Evolutionary conservation across 30 jellyfish, hydroid and myxozoan species (phyloP).

Genomic region (Hydra vulgaris): DNA sequence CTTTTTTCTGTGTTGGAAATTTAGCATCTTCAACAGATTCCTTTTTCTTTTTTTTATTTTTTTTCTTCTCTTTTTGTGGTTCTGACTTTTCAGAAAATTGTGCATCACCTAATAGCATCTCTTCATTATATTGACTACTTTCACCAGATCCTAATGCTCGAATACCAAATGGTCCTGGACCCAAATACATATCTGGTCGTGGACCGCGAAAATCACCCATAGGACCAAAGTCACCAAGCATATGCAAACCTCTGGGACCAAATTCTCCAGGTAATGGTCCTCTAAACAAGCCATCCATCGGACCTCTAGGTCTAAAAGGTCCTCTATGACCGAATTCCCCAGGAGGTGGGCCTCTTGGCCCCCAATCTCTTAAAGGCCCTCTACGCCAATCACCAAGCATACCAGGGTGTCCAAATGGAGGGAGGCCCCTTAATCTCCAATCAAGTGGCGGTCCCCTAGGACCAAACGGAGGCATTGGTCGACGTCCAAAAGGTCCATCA

Average conservation of each 20-base stretch:
- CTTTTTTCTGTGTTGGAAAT: slow-evolving; percentile 33
- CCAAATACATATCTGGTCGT: slow-evolving; percentile 25
- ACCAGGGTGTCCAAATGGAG: slow-evolving; percentile 17
- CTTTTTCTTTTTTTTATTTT: slow-evolving; percentile 18
- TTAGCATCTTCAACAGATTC: slow-evolving; percentile 19
- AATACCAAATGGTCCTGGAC: slow-evolving; percentile 34
- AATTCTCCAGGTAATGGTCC: slow-evolving; percentile 3
- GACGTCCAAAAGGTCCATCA: slow-evolving; percentile 14
- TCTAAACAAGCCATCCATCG: slow-evolving; percentile 11
- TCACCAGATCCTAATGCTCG: slow-evolving; percentile 29
- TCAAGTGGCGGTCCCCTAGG: slow-evolving; percentile 4
- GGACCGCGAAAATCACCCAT: slow-evolving; percentile 32
- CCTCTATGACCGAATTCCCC: slow-evolving; percentile 28
- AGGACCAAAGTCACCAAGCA: slow-evolving; percentile 6
- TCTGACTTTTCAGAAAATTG: neutral
- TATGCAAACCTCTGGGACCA: slow-evolving; percentile 17
- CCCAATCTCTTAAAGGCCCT: slow-evolving; percentile 1
- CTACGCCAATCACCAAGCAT: neutral
- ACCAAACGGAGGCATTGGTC: slow-evolving; percentile 28
- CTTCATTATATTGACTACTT: slow-evolving; percentile 21
- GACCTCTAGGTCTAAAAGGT: slow-evolving; percentile 25
- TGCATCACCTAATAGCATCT: neutral
- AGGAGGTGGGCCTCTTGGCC: slow-evolving; percentile 33
- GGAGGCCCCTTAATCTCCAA: slow-evolving; percentile 31
- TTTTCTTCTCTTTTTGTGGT: slow-evolving; percentile 21